A percentile compares a stretch with the other conserved stretches of the same genome.
Conservation (phyloP, 1,140 invertebrate genomes). For the Tachypleus tridentatus region DNA sequence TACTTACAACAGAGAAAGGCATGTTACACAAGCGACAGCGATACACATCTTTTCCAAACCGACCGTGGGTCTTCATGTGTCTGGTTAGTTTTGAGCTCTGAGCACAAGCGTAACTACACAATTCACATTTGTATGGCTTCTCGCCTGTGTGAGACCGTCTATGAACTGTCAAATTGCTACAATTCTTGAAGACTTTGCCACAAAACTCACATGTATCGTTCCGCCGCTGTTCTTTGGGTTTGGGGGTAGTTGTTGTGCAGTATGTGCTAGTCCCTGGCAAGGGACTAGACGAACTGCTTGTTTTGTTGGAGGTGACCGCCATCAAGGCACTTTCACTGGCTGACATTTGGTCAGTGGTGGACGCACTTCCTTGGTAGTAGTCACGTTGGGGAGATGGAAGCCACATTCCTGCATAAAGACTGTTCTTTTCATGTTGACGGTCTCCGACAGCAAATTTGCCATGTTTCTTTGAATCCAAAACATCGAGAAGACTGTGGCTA, state of each 20-base stretch:
- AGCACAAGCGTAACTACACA: constrained; percentile 98
- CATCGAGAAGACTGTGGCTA: constrained; percentile 19
- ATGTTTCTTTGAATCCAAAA: constrained; percentile 30
- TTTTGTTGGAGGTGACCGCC: constrained; percentile 32
- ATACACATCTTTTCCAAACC: constrained; percentile 95
- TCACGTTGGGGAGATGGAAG: constrained; percentile 37
- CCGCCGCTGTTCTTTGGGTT: constrained; percentile 66
- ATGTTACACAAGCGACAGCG: constrained; percentile 98
- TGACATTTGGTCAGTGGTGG: constrained; percentile 11
- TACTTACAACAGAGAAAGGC: constrained; percentile 99
- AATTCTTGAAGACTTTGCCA: constrained; percentile 98
- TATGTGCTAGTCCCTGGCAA: constrained; percentile 4
- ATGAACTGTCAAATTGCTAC: constrained; percentile 94
- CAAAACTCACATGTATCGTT: constrained; percentile 98
- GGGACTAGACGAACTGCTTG: too few species aligned
- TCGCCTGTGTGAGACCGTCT: constrained; percentile 93
- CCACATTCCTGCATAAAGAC: constrained; percentile 38
- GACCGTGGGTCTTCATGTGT: constrained; percentile 99
- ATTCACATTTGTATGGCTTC: constrained; percentile 98
- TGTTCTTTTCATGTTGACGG: constrained; percentile 53
- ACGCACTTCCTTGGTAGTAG: constrained; percentile 6
- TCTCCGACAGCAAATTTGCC: constrained; percentile 51
- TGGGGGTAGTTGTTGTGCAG: constrained; percentile 29
- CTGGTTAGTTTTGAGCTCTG: constrained; percentile 97
- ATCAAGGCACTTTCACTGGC: constrained; percentile 26